Evolutionary conservation across 1,140 invertebrate species (phyloP).

Genomic region (Temnothorax nylanderi): DNA sequence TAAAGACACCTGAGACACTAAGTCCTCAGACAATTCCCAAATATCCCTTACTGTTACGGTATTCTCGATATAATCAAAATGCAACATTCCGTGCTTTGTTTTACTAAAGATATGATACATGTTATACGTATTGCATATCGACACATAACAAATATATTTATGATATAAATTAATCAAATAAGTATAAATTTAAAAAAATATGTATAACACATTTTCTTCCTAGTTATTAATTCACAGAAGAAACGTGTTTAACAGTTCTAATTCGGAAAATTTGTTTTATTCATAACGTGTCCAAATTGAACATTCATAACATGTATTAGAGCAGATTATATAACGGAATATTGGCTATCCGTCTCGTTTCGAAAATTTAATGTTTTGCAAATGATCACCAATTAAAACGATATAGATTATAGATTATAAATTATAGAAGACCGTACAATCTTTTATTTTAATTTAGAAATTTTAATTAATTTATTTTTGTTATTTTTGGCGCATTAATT

Average conservation of each 20-base stretch:
- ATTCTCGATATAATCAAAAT: slow-evolving; percentile 10
- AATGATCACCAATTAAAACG: not conserved
- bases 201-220: not conserved
- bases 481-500: not conserved
- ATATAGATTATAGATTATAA: not conserved
- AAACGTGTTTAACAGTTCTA: not conserved
- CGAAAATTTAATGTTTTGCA: not conserved
- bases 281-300: not conserved
- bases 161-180: not conserved
- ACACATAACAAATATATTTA: not conserved
- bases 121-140: not conserved
- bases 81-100: not conserved
- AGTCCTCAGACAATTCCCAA: not conserved
- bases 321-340: not conserved
- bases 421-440: too few relatives aligned
- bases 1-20: slow-evolving; percentile 14
- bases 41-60: slow-evolving; percentile 19
- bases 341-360: not conserved
- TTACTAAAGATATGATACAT: not conserved
- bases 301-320: not conserved
- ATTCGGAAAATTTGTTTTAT: not conserved
- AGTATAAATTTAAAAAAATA: not conserved
- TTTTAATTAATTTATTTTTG: not conserved
- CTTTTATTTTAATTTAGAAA: not conserved
- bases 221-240: not conserved